Evolutionary conservation across 2,888 invertebrate species (phyloP), one percentile per base, ranked within the genome.

Genomic region (Temnothorax unifasciatus): DNA sequence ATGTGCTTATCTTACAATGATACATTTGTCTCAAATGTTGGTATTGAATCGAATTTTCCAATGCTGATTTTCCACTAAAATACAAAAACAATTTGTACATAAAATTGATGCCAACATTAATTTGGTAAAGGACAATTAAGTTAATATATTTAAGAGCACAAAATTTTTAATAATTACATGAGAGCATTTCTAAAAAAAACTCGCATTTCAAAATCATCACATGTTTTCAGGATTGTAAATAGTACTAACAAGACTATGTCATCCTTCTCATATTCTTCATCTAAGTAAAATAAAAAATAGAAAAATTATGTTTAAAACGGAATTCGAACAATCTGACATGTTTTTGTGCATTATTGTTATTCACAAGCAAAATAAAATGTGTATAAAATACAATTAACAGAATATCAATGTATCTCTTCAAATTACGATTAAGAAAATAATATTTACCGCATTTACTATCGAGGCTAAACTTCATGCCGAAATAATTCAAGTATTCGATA

Each of bases 51-150:
- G 1, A 15, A 5, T 73, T 1, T 9, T 9, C 8, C 6, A 6
- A 1, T 15, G 5, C 1, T 15, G 71, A 57, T 41, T 59, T 1
- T 25, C 25, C 9, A 11, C 73, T 73, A 38, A 54, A 54, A 71
- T 38, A 54, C 4, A 73, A 57, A 9, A 54, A 38, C 9, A 54
- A 54, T 21, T 64, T 57, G 0, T 71, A 2, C 8, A 29, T 34
- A 21, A 73, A 57, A 57, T 73, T 50, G 6, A 69, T 15, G 5
- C 21, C 2, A 11, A 38, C 57, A 57, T 73, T 15, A 73, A 57
- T 18, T 57, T 57, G 38, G 38, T 38, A 71, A 38, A 9, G 52
- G 18, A 64, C 18, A 50, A 25, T 13, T 68, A 18, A n/a, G 13
- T 34, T 52, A 52, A 54, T 0, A 29, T 71, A 54, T 38, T 38